Percentiles rank a stretch among this genome's conserved stretches.
These are phyloP conservation scores for Pristionchus fissidentatus DNA, from an alignment of 2,888 invertebrate genomes.

Conservation along the genomic window DNA sequence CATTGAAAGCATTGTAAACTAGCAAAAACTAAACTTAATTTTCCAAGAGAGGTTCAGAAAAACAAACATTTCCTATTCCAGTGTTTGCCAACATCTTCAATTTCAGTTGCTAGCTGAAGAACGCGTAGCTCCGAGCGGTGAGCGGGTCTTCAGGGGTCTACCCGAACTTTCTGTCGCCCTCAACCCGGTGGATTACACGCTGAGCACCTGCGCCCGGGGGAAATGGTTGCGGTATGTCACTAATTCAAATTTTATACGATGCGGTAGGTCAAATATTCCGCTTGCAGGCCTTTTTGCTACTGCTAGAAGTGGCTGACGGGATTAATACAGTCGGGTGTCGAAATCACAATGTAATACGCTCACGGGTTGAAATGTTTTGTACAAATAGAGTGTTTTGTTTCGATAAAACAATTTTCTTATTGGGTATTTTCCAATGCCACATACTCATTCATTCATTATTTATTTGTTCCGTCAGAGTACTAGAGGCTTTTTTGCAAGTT, in stretches of 20 bases:
- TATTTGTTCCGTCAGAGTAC: too few species aligned
- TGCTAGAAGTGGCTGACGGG: neutral
- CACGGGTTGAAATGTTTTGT: too few species aligned
- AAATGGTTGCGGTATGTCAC: neutral
- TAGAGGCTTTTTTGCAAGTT: too few species aligned
- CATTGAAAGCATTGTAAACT: too few species aligned
- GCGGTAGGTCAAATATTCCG: neutral
- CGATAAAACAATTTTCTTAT: too few species aligned
- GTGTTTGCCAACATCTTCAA: too few species aligned
- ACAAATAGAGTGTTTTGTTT: too few species aligned
- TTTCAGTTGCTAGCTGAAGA: neutral
- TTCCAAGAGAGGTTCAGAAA: neutral
- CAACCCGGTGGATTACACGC: neutral
- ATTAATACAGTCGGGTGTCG: too few species aligned
- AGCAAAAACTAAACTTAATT: neutral
- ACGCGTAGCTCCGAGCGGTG: neutral
- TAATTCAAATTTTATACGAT: neutral
- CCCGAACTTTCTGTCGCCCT: conserved; percentile 1
- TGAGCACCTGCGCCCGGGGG: neutral
- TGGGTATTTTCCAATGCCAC: too few species aligned
- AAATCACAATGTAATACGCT: too few species aligned
- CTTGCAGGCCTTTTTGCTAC: conserved; percentile 7
- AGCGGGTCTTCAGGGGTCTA: neutral
- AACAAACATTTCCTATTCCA: neutral
- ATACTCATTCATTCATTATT: too few species aligned